Base-by-base conservation (phyloP, 1,140 invertebrate genomes). In the Trichonephila clavipes region DNA sequence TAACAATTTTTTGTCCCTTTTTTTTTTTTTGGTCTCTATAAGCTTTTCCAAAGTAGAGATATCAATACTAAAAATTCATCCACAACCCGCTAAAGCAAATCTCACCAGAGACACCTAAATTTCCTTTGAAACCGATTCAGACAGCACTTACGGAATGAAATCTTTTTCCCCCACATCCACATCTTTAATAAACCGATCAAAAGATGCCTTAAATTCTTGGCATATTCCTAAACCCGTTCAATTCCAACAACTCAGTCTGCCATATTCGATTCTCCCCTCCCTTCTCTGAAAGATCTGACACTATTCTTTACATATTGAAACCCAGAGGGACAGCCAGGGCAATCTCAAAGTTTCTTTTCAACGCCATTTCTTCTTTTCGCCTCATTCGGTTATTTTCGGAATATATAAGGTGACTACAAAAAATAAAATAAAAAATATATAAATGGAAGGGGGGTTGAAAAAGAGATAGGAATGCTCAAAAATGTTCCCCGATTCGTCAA, bases 331-430 rank as follows among this genome's bases (percentile, higher is more conserved):
- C 69, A 82, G 72, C 18, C 72, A 61, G 51, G 62, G 58, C 88
- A 90, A 83, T 91, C 90, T 83, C 77, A 6, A 44, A 19, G 21
- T 83, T 21, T 61, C 58, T 83, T 83, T 61, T 64, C 87, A 64
- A 44, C 69, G 81, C 19, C 77, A 91, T 91, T 91, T 91, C 77
- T 91, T 62, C 58, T 19, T 87, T 87, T 81, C 72, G 88, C 69
- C 59, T 28, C 69, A 90, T 58, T 81, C 69, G 58, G 88, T 72
- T 90, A 81, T 81, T 90, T 90, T 81, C 69, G 19, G 72, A 77
- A 77, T 77, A 77, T 28, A 28, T 77, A 28, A 28, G 72, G 34
- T 77, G 72, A 34, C 28, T 16, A 28, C 4, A 14, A 40, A 28
- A 72, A 28, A 34, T 5, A 72, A 34, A 77, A 40, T 14, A 72